Evolutionary conservation across 2,797 vertebrate species (phyloP).

Genomic region (Echeneis naucrates): DNA sequence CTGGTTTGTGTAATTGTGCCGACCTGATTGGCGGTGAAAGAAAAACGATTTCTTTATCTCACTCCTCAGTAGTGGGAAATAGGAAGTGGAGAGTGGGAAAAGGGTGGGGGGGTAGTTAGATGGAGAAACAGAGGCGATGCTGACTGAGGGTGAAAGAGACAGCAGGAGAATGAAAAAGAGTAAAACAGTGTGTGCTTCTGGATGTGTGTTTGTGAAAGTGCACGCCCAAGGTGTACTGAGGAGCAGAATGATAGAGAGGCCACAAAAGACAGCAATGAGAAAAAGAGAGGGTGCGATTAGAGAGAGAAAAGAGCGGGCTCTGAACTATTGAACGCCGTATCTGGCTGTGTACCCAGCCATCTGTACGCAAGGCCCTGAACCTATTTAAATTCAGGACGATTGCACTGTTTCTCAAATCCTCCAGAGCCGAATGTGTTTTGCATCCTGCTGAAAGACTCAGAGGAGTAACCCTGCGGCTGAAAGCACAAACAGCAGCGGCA

Average conservation of each 20-base stretch:
- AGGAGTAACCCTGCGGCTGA: slow-evolving; percentile 44
- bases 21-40: slow-evolving; percentile 57
- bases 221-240: slow-evolving; percentile 40
- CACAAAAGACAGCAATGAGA: slow-evolving; percentile 53
- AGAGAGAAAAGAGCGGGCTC: slow-evolving; percentile 55
- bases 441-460: slow-evolving; percentile 57
- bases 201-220: slow-evolving; percentile 38
- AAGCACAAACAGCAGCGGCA: slow-evolving; percentile 47
- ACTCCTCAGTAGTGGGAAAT: slow-evolving; percentile 28
- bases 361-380: slow-evolving; percentile 82
- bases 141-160: slow-evolving; percentile 12
- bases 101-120: background rate
- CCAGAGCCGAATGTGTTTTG: slow-evolving; percentile 77
- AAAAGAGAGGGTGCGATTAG: slow-evolving; percentile 65
- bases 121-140: background rate
- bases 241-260: slow-evolving; percentile 61
- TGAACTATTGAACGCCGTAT: slow-evolving; percentile 69
- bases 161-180: background rate
- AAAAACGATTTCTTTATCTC: slow-evolving; percentile 61
- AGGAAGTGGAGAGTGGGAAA: background rate
- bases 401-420: slow-evolving; percentile 82
- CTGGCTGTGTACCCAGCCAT: slow-evolving; percentile 80
- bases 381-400: slow-evolving; percentile 85
- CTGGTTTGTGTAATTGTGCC: slow-evolving; percentile 59
- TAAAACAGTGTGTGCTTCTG: slow-evolving; percentile 14